Conservation (phyloP, 2,113 vertebrate species). For the Sylvicapra grimmia region DNA sequence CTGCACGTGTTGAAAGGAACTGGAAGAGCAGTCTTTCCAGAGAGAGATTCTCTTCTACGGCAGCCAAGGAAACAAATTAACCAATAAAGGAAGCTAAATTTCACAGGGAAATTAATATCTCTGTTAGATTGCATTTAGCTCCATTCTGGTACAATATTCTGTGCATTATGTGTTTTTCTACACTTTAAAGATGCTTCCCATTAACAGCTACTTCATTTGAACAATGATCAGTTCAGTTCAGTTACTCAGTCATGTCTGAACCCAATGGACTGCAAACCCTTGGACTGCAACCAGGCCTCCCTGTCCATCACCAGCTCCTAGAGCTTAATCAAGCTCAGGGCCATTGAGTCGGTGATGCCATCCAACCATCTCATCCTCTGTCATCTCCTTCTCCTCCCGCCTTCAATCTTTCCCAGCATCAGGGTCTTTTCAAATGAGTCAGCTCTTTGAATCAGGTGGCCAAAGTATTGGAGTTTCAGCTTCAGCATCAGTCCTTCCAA, state of each 20-base stretch:
- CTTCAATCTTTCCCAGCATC: background rate
- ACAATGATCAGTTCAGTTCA: background rate
- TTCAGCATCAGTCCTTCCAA: background rate
- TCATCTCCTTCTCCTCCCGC: background rate
- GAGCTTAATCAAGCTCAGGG: background rate
- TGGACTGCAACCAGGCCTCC: background rate
- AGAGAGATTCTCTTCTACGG: background rate
- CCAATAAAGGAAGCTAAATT: background rate
- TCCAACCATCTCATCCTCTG: background rate
- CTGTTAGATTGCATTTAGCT: background rate
- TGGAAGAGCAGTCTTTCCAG: background rate
- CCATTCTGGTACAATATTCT: background rate
- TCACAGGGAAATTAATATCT: background rate
- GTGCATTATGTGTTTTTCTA: background rate
- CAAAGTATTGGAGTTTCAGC: background rate
- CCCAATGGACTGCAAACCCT: too few species aligned
- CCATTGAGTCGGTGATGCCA: fast-evolving
- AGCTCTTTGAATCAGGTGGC: fast-evolving
- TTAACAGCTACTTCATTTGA: background rate
- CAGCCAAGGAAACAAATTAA: background rate
- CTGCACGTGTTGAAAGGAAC: background rate
- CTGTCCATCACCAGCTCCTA: background rate
- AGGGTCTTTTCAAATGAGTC: background rate
- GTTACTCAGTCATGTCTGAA: background rate
- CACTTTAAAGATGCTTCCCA: background rate